A percentile compares a stretch with the other conserved stretches of the same genome.
Evolutionary conservation across 2,888 invertebrate genomes (phyloP).

Genomic region (Tipula unca): DNA sequence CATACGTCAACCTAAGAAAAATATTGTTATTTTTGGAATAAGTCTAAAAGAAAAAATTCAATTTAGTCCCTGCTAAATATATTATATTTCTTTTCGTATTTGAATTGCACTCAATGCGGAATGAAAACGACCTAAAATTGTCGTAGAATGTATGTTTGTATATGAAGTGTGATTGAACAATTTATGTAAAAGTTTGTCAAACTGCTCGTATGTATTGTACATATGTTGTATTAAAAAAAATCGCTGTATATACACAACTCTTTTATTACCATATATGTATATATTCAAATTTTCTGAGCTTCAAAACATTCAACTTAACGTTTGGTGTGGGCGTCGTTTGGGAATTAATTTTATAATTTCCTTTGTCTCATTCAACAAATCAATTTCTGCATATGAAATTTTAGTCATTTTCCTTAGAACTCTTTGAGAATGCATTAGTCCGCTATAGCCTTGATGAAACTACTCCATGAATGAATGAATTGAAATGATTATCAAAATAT

Average conservation of each 20-base stretch:
- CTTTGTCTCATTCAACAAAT: not conserved
- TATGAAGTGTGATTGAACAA: not conserved
- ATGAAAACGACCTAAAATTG: not conserved
- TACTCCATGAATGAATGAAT: not conserved
- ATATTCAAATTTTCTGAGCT: not conserved
- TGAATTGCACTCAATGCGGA: not conserved
- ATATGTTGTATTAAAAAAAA: not conserved
- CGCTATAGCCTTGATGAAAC: not conserved
- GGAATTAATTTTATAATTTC: not conserved
- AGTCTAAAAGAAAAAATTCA: not conserved
- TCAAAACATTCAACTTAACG: not conserved
- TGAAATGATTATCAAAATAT: not conserved
- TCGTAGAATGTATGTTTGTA: not conserved
- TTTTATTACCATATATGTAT: not conserved
- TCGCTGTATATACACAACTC: not conserved
- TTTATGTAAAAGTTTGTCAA: not conserved
- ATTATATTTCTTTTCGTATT: not conserved
- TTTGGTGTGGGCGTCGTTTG: not conserved
- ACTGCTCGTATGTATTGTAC: not conserved
- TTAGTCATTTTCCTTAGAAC: not conserved
- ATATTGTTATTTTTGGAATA: not conserved
- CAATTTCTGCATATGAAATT: not conserved
- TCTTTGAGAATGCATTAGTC: not conserved
- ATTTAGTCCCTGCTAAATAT: not conserved
- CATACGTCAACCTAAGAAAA: not conserved